Evolutionary conservation across 2,113 vertebrate species (phyloP).

Genomic region (Rana temporaria): DNA sequence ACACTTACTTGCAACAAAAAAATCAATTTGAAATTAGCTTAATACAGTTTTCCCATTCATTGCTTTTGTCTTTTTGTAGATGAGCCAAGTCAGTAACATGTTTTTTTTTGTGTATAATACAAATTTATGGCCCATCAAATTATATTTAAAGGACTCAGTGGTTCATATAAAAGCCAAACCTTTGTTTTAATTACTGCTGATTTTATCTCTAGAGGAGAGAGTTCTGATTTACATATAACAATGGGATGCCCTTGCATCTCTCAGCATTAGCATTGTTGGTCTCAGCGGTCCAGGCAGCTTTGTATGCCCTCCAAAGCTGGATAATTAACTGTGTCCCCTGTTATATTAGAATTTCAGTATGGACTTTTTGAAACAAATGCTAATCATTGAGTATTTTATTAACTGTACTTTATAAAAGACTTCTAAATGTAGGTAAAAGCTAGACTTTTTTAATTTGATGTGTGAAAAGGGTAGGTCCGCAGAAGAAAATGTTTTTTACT

Average conservation of each 20-base stretch:
- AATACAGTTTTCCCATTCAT: neutral
- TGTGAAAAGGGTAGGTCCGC: too few relatives aligned
- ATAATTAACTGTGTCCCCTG: neutral
- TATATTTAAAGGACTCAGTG: slow-evolving; percentile 70
- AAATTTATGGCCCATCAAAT: slow-evolving; percentile 70
- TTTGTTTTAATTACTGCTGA: slow-evolving; percentile 69
- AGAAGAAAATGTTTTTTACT: too few relatives aligned
- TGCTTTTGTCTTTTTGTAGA: slow-evolving; percentile 63
- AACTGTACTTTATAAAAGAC: neutral
- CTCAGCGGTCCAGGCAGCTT: slow-evolving; percentile 9
- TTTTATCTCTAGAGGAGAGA: slow-evolving; percentile 65
- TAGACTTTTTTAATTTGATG: too few relatives aligned
- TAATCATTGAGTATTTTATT: neutral
- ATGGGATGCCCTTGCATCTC: slow-evolving; percentile 34
- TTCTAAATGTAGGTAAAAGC: neutral
- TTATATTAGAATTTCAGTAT: slow-evolving; percentile 2
- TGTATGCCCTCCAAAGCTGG: neutral
- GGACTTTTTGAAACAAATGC: neutral
- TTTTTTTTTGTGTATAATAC: slow-evolving; percentile 63
- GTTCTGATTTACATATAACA: slow-evolving; percentile 54
- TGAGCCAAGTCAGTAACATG: slow-evolving; percentile 61
- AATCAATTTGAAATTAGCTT: neutral
- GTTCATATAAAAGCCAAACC: slow-evolving; percentile 64
- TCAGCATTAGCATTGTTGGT: slow-evolving; percentile 20
- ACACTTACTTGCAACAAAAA: too few relatives aligned